Evolutionary conservation across 2,797 vertebrate species (phyloP), one percentile per base, ranked within the genome.

Genomic region (Nannoperca australis): DNA sequence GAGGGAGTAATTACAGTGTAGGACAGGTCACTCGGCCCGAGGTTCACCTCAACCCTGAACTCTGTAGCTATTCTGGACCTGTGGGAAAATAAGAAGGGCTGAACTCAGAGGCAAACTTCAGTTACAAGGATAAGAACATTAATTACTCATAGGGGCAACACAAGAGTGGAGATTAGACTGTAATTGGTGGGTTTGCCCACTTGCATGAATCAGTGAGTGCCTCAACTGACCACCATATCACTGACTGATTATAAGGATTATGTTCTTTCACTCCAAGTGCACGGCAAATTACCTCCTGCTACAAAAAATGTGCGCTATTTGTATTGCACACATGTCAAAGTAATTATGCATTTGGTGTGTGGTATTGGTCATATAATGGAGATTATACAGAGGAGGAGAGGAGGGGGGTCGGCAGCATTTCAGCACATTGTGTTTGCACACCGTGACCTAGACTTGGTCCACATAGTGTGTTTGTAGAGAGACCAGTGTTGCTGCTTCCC

Each of bases 31-130:
- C 71, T 34, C 15, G 68, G 78, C 70, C 78, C 40, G 87, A 11
- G 88, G 91, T 90, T 92, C 76, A 92, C 92, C 92, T 86, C 88
- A 84, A 69, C 81, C 69, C 82, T 78, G 59, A 87, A 80, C 77
- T 60, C 77, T 82, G 76, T 56, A 84, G 83, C 85, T 93, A 90
- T 93, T 92, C 81, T 85, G 78, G 77, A 84, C 85, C 78, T 79
- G 73, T 82, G 88, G 78, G 88, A 87, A 76, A 85, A 92, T 70
- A 83, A 72, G 64, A 72, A 70, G 73, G 81, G 69, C 75, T 79
- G 70, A 61, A 73, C 76, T 81, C 73, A 80, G 63, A 85, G 89
- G 83, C 65, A 82, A 85, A 45, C 74, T 67, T 80, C 62, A 83
- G 83, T 69, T 82, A 85, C 18, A 22, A 60, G 80, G 79, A 81